Percentiles rank a stretch among this genome's conserved stretches.
Evolutionary conservation across 1,140 invertebrate species (phyloP).

Genomic region (Odontomachus brunneus): DNA sequence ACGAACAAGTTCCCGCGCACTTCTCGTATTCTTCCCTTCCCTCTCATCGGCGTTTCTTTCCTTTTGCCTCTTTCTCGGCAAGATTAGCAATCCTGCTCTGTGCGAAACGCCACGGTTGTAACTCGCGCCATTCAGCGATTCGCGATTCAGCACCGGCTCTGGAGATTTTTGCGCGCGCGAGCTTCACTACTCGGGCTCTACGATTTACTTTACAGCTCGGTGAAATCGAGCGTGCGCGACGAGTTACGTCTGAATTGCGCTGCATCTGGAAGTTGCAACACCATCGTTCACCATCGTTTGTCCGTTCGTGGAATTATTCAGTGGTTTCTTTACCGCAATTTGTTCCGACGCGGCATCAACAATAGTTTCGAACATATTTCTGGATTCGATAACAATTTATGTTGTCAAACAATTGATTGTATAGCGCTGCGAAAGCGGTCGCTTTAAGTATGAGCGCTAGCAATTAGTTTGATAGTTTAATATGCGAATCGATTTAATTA

Average conservation of each 20-base stretch:
- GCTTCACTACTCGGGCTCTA: no score
- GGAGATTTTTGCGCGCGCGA: constrained; percentile 1
- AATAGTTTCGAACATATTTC: not conserved
- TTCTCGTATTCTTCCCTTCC: not conserved
- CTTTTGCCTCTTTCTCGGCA: not conserved
- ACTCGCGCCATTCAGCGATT: constrained; percentile 31
- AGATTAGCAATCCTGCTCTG: constrained; percentile 30
- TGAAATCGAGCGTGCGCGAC: no score
- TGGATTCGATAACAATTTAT: constrained; percentile 10
- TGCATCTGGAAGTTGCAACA: no score
- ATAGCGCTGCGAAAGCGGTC: not conserved
- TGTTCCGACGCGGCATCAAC: not conserved
- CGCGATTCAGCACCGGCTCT: constrained; percentile 1
- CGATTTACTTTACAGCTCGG: no score
- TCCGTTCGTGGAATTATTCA: no score
- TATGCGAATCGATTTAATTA: constrained; percentile 1
- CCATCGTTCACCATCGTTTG: no score
- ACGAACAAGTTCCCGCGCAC: not conserved
- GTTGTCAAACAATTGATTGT: not conserved
- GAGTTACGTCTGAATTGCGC: no score
- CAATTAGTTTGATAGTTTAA: constrained; percentile 29
- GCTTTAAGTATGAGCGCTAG: not conserved
- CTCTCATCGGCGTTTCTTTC: not conserved
- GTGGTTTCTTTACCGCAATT: not conserved
- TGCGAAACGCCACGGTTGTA: not conserved